Evolutionary conservation across 1,140 invertebrate species (phyloP).

Genomic region (Cardiocondyla obscurior): DNA sequence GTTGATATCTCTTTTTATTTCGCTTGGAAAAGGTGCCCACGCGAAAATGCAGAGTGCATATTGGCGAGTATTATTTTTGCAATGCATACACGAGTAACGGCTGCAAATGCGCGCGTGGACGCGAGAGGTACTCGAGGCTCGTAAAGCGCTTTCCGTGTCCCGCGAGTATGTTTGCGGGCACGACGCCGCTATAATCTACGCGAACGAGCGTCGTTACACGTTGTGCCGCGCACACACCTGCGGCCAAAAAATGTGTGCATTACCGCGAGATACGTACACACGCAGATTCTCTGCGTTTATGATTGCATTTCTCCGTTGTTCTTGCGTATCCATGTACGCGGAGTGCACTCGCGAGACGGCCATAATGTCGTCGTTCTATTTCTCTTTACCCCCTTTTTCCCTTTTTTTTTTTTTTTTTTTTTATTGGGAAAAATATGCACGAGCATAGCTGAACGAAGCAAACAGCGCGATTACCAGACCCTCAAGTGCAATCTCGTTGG

Average conservation of each 20-base stretch:
- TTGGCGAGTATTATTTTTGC: background rate
- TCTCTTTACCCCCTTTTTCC: background rate
- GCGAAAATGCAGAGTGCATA: background rate
- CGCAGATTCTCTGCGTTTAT: background rate
- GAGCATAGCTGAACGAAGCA: background rate
- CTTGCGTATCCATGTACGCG: background rate
- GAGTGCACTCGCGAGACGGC: background rate
- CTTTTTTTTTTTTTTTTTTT: slow-evolving; percentile 3
- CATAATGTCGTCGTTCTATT: background rate
- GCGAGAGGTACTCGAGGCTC: background rate
- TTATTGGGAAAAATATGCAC: background rate
- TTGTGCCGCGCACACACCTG: background rate
- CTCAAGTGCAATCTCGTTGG: background rate
- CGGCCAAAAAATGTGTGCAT: slow-evolving; percentile 20
- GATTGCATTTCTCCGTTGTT: slow-evolving; percentile 27
- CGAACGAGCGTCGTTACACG: background rate
- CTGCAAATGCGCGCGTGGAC: background rate
- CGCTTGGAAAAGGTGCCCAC: background rate
- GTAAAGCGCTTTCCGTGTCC: slow-evolving; percentile 32
- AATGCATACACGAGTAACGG: background rate
- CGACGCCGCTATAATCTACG: background rate
- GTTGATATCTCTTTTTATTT: background rate
- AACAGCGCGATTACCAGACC: background rate
- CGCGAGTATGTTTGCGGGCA: slow-evolving; percentile 1
- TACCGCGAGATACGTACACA: background rate